Conservation (phyloP, 2,888 invertebrate species). For the Apoda limacodes region DNA sequence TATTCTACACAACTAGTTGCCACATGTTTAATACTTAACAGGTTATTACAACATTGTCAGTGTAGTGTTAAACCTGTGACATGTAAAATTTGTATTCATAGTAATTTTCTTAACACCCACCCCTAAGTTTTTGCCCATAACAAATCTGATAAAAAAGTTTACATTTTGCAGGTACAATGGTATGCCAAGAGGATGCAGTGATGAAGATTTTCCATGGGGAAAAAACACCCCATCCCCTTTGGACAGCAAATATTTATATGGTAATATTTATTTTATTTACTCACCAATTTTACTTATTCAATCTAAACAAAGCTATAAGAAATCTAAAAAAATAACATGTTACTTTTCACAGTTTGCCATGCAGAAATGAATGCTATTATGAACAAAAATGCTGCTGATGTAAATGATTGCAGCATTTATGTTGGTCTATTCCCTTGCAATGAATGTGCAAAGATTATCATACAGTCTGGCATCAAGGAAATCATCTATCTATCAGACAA, state of each 20-base stretch:
- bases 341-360: conserved; percentile 84
- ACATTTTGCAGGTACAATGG: conserved; percentile 83
- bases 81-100: too few species aligned
- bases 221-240: conserved; percentile 72
- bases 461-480: conserved; percentile 89
- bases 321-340: conserved; percentile 5
- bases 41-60: too few species aligned
- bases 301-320: too few species aligned
- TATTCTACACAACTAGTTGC: too few species aligned
- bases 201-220: conserved; percentile 92
- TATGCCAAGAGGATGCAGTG: conserved; percentile 91
- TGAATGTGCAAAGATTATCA: conserved; percentile 96
- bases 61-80: too few species aligned
- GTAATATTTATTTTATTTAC: too few species aligned
- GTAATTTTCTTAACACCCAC: too few species aligned
- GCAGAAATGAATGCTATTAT: conserved; percentile 98
- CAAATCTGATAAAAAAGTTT: too few species aligned
- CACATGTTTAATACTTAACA: background rate
- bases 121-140: too few species aligned
- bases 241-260: conserved; percentile 88
- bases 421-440: conserved; percentile 96
- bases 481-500: conserved; percentile 88
- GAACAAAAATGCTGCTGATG: conserved; percentile 85
- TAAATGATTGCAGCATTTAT: conserved; percentile 86
- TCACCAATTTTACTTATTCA: too few species aligned